A percentile compares a stretch with the other conserved stretches of the same genome.
phyloP scores from a whole-genome alignment of 2,113 vertebrate species.

The Elgaria multicarinata region DNA sequence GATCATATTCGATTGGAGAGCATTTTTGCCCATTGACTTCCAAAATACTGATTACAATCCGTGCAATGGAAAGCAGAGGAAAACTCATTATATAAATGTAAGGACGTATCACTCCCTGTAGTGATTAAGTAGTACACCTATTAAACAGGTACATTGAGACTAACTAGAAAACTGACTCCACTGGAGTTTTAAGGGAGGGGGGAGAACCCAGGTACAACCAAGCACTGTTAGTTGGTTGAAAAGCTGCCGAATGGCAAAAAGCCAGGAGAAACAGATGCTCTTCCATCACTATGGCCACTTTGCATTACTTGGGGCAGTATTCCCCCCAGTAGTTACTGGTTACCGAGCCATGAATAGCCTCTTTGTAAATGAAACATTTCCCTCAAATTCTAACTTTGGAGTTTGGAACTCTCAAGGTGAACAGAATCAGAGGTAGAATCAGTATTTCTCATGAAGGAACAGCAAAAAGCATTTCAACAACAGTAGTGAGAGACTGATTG shows the following conservation, averaged over 20 bases:
- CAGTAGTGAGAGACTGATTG: not conserved
- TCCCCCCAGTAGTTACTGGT: conserved; percentile 41
- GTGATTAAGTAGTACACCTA: not conserved
- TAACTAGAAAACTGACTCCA: not conserved
- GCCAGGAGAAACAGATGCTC: conserved; percentile 18
- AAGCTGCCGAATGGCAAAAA: fast-evolving
- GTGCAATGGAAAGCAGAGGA: not conserved
- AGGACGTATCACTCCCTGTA: not conserved
- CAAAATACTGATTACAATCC: not conserved
- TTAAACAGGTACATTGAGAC: not conserved
- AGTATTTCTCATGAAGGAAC: not conserved
- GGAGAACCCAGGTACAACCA: not conserved
- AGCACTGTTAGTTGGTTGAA: not conserved
- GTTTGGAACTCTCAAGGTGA: not conserved
- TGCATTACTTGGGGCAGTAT: conserved; percentile 8
- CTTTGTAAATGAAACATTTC: conserved; percentile 17
- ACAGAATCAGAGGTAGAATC: not conserved
- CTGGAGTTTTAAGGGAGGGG: not conserved
- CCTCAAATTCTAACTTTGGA: conserved; percentile 46
- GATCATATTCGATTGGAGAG: not conserved
- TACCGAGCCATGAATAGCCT: conserved; percentile 16
- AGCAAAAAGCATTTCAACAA: not conserved
- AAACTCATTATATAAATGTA: not conserved
- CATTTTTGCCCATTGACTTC: not conserved
- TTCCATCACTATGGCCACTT: not conserved